A percentile compares a stretch with the other conserved stretches of the same genome.
Evolutionary conservation across 2,888 invertebrate genomes (phyloP).

Genomic region (Sipunculus nudus): DNA sequence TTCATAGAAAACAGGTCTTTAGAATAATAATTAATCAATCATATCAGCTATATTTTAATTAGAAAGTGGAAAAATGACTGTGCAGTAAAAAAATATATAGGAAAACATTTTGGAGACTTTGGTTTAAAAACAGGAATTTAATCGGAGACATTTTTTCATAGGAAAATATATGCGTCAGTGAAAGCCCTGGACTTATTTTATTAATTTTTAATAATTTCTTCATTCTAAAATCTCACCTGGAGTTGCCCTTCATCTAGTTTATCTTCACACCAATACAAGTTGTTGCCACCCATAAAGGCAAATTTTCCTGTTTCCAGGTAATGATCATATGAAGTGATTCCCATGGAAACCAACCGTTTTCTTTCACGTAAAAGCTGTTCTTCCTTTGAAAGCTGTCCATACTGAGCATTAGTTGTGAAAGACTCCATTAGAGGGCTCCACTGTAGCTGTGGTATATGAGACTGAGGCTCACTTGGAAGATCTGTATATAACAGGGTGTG

Average conservation of each 20-base stretch:
- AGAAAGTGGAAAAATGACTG: too few relatives aligned
- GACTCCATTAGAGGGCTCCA: not conserved
- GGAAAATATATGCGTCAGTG: too few relatives aligned
- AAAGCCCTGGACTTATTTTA: too few relatives aligned
- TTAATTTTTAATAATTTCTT: not conserved
- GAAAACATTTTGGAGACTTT: too few relatives aligned
- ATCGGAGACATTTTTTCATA: too few relatives aligned
- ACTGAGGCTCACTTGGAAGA: constrained; percentile 70
- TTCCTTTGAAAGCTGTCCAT: constrained; percentile 78
- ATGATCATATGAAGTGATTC: constrained; percentile 92
- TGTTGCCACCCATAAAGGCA: constrained; percentile 89
- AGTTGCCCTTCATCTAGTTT: constrained; percentile 73
- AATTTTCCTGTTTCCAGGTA: constrained; percentile 84
- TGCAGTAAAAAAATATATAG: too few relatives aligned
- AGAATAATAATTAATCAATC: too few relatives aligned
- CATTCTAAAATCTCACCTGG: constrained; percentile 68
- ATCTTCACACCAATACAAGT: constrained; percentile 81
- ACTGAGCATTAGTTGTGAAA: not conserved
- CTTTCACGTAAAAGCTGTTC: constrained; percentile 91
- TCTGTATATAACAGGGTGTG: constrained; percentile 88
- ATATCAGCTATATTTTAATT: too few relatives aligned
- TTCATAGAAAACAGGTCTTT: too few relatives aligned
- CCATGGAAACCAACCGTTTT: constrained; percentile 87
- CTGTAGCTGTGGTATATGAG: not conserved
- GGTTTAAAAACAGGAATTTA: too few relatives aligned